Percentiles rank a stretch among this genome's conserved stretches.
phyloP scores from a whole-genome alignment of 2,797 vertebrate species.

The Odontamblyopus lacepedii region DNA sequence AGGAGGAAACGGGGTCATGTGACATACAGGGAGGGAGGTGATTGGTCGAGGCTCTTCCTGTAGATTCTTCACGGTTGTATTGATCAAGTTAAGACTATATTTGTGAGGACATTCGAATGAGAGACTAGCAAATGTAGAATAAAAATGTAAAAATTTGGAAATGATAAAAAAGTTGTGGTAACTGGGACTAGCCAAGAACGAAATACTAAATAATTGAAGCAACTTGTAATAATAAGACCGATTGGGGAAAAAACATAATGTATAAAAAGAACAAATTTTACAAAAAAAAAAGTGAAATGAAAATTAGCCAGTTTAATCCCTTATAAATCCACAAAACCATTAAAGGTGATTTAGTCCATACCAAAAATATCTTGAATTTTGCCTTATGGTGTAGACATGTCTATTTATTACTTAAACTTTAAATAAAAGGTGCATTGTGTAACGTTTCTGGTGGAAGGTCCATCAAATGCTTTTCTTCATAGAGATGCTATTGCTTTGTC shows the following conservation, averaged over 20 bases:
- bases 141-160: not conserved
- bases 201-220: not conserved
- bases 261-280: not conserved
- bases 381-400: not conserved
- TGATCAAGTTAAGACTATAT: not conserved
- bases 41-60: constrained; percentile 7
- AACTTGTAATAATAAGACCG: too few species aligned
- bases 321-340: not conserved
- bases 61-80: constrained; percentile 1
- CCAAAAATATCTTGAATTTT: not conserved
- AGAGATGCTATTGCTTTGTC: too few species aligned
- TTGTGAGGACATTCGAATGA: constrained; percentile 9
- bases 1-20: not conserved
- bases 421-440: too few species aligned
- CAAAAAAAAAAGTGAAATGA: not conserved
- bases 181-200: not conserved
- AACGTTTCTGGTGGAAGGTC: too few species aligned
- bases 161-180: not conserved
- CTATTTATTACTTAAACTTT: not conserved
- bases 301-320: not conserved
- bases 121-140: not conserved
- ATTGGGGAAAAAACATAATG: too few species aligned
- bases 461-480: too few species aligned
- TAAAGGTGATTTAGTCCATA: not conserved
- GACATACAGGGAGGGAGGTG: constrained; percentile 1